Base-by-base conservation (phyloP, 2,888 invertebrate species). In the Leucophenga maculata region DNA sequence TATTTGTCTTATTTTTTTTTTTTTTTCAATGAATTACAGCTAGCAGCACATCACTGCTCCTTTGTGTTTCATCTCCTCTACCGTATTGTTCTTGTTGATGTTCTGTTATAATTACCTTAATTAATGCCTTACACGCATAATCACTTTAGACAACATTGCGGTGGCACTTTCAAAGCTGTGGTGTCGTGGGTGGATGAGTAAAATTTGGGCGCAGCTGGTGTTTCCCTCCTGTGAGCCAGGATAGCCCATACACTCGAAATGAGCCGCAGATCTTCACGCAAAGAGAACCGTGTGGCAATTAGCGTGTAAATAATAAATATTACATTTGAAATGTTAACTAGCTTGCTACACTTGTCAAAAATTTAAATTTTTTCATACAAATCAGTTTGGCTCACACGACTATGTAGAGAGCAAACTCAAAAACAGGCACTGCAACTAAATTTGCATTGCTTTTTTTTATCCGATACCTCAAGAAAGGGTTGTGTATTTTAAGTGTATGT, bases 111-210 rank as follows among this genome's bases (percentile, higher is more conserved):
- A 18, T 26, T 55, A 18, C 48, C 20, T 55, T 69, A 69, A 69
- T 69, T 69, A 65, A 69, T 65, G 65, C 65, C 65, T 59, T 65
- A 69, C 69, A 69, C 44, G 65, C 65, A 57, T 69, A 69, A 69
- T 69, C 69, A 69, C 69, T 65, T 69, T 50, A 44, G 60, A 65
- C 65, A 57, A 65, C 69, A 52, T 57, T 65, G 44, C 48, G 44
- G 44, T 52, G 26, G 39, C 39, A 11, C 8, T 39, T 39, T 39
- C 8, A 39, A 39, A 39, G 6, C 9, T 11, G 11, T 39, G 39
- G 8, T 39, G 39, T 39, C 11, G 9, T 39, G 39, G 39, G 39
- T 39, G 8, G 39, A 8, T 11, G 8, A n/a, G n/a, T n/a, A 39
- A 26, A 26, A 3, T 26, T 39, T 16, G 18, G 52, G 52, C 26